These are phyloP conservation scores for Lasiurus borealis DNA, from an alignment of 2,113 vertebrate genomes.

Conservation along the genomic window DNA sequence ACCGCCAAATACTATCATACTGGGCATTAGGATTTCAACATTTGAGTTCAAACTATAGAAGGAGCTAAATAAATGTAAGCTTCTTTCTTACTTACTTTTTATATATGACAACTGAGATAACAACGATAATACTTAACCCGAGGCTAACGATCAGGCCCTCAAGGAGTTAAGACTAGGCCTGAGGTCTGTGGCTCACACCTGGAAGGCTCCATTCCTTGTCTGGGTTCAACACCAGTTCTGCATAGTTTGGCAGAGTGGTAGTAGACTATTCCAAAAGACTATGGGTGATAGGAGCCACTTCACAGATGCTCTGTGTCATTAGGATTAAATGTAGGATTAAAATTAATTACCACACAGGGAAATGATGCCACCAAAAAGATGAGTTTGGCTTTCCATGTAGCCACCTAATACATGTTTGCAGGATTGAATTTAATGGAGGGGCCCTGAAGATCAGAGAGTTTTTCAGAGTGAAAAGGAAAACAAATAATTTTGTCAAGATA, in stretches of 20 bases:
- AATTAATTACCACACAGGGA: background rate
- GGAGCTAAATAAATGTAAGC: background rate
- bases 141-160: background rate
- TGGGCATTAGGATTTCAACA: background rate
- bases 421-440: background rate
- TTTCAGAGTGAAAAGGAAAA: constrained; percentile 1
- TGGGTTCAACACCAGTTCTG: background rate
- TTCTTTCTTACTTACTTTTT: background rate
- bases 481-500: constrained; percentile 40
- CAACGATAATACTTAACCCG: background rate
- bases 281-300: background rate
- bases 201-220: background rate
- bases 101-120: background rate
- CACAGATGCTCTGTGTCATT: background rate
- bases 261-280: background rate
- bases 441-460: background rate
- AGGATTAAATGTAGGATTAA: background rate
- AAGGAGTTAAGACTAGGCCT: background rate
- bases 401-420: background rate
- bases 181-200: background rate
- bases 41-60: background rate
- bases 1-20: background rate
- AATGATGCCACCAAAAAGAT: background rate
- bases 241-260: background rate
- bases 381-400: background rate